Evolutionary conservation across 1,140 invertebrate species (phyloP).

Genomic region (Platyura marginata): DNA sequence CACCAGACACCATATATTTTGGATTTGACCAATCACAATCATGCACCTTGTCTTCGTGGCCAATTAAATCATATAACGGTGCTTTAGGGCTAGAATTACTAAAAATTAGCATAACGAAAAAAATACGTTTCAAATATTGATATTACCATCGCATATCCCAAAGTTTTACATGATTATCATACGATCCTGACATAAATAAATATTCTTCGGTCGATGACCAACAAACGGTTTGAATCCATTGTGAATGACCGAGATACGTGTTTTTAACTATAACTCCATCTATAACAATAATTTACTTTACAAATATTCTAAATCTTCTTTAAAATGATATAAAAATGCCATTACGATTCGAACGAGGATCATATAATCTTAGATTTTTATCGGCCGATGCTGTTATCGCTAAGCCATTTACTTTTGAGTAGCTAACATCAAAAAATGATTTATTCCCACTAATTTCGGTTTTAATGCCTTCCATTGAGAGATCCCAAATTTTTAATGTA

Average conservation of each 20-base stretch:
- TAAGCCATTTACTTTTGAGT: slow-evolving; percentile 53
- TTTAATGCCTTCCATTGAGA: slow-evolving; percentile 63
- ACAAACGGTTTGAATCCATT: slow-evolving; percentile 76
- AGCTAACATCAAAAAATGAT: slow-evolving; percentile 74
- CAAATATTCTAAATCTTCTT: too few relatives aligned
- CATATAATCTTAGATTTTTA: slow-evolving; percentile 74
- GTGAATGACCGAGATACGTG: slow-evolving; percentile 74
- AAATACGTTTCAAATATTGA: slow-evolving; percentile 5
- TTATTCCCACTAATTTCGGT: slow-evolving; percentile 74
- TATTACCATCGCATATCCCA: slow-evolving; percentile 84
- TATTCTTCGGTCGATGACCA: slow-evolving; percentile 78
- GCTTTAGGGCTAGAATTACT: slow-evolving; percentile 59
- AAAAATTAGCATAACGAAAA: not conserved
- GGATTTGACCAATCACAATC: slow-evolving; percentile 87
- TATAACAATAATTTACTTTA: slow-evolving; percentile 29
- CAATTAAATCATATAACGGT: slow-evolving; percentile 79
- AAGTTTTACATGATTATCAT: slow-evolving; percentile 79
- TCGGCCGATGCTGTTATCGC: slow-evolving; percentile 80
- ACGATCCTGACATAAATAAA: slow-evolving; percentile 82
- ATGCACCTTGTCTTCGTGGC: slow-evolving; percentile 88
- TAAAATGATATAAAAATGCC: too few relatives aligned
- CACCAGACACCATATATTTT: slow-evolving; percentile 73
- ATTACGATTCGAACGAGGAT: slow-evolving; percentile 69
- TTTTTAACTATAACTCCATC: slow-evolving; percentile 75
- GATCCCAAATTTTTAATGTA: slow-evolving; percentile 86